A percentile compares a stretch with the other conserved stretches of the same genome.
Evolutionary conservation across 2,888 invertebrate species (phyloP).

Genomic region (Catocala sponsa): DNA sequence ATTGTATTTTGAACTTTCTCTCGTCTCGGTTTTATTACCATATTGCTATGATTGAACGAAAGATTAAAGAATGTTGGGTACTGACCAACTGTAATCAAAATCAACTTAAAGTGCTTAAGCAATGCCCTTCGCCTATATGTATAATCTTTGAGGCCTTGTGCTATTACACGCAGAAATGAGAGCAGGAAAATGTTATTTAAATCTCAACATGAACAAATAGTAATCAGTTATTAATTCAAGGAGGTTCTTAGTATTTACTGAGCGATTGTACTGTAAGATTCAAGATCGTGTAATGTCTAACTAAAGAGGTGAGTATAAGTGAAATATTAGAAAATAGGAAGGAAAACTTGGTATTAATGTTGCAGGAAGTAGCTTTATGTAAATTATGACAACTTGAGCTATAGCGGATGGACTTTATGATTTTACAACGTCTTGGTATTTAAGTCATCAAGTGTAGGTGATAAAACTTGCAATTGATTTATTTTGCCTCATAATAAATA

Average conservation of each 20-base stretch:
- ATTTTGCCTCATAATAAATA: too few relatives aligned
- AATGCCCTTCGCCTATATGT: conserved; percentile 19
- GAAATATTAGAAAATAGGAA: conserved; percentile 74
- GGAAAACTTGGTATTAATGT: conserved; percentile 56
- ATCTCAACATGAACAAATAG: conserved; percentile 18
- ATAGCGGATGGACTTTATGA: conserved; percentile 13
- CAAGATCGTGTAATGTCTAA: not conserved
- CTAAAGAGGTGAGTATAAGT: conserved; percentile 15
- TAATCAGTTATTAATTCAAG: conserved; percentile 18
- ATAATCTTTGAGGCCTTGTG: conserved; percentile 5
- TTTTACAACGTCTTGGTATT: conserved; percentile 1
- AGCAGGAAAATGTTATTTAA: conserved; percentile 20
- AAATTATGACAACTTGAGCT: conserved; percentile 49
- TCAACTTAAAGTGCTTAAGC: not conserved
- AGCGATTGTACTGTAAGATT: not conserved
- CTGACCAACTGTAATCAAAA: not conserved
- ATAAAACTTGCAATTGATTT: too few relatives aligned
- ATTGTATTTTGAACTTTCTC: conserved; percentile 47
- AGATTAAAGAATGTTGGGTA: not conserved
- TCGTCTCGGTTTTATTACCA: not conserved
- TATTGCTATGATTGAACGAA: not conserved
- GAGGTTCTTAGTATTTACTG: conserved; percentile 7
- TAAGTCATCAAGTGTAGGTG: not conserved
- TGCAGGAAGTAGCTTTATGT: conserved; percentile 57
- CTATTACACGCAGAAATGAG: not conserved